Conservation (phyloP, 2,113 vertebrate species). For the Serilophus lunatus region DNA sequence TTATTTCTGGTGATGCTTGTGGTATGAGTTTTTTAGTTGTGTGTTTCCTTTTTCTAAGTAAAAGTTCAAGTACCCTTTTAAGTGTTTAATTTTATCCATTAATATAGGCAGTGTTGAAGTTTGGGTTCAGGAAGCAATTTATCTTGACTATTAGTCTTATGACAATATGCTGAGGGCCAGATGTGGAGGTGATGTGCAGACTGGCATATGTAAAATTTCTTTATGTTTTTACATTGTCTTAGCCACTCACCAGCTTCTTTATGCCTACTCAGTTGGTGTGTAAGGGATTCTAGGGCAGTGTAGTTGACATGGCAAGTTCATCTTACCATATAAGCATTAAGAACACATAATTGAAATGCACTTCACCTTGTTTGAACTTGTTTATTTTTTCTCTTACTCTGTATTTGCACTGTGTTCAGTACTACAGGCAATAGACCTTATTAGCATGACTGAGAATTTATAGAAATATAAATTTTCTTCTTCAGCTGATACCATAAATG, state of each 20-base stretch:
- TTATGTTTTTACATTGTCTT: neutral
- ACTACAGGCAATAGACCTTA: neutral
- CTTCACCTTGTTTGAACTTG: constrained; percentile 25
- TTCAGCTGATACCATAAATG: neutral
- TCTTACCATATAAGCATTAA: constrained; percentile 15
- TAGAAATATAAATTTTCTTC: neutral
- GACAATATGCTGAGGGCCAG: neutral
- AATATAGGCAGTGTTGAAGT: neutral
- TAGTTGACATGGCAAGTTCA: neutral
- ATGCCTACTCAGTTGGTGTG: neutral
- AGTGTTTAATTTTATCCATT: neutral
- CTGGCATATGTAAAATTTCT: neutral
- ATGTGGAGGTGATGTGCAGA: neutral
- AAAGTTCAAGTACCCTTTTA: neutral
- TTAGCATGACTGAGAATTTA: neutral
- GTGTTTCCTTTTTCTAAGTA: neutral
- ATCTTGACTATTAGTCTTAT: neutral
- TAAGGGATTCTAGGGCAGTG: neutral
- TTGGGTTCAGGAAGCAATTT: neutral
- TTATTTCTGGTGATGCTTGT: neutral
- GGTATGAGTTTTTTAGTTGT: neutral
- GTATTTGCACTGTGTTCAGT: neutral
- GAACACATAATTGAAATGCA: constrained; percentile 11
- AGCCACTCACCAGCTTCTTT: constrained; percentile 1
- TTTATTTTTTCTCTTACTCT: neutral